Conservation (phyloP, 1,140 invertebrate genomes). For the Pseudomyrmex dendroicus region DNA sequence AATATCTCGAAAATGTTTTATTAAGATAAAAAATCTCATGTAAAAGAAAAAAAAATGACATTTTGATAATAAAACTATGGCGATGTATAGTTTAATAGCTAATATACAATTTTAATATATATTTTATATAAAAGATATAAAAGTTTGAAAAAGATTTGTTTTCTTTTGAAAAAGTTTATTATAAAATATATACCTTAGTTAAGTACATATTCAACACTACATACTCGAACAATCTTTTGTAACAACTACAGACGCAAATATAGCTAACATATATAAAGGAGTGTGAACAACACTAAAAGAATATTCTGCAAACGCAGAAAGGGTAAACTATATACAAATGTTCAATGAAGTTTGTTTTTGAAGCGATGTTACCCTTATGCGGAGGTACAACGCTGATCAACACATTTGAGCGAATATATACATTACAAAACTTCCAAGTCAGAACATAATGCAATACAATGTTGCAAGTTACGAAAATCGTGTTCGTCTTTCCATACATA, state of each 20-base stretch:
- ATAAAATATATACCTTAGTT: constrained; percentile 81
- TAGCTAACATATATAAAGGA: constrained; percentile 49
- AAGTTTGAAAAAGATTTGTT: background rate
- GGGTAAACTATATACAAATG: background rate
- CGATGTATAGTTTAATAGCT: background rate
- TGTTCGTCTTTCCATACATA: constrained; percentile 34
- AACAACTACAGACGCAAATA: constrained; percentile 65
- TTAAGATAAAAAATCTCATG: too few species aligned
- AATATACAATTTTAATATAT: background rate
- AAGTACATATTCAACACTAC: constrained; percentile 80
- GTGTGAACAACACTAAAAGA: constrained; percentile 39
- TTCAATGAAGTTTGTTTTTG: background rate
- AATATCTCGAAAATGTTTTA: too few species aligned
- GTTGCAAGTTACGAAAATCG: constrained; percentile 5
- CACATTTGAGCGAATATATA: constrained; percentile 49
- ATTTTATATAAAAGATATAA: background rate
- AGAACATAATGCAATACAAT: background rate
- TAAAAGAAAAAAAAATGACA: too few species aligned
- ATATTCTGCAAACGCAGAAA: constrained; percentile 45
- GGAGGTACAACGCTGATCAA: constrained; percentile 29
- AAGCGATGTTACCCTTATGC: constrained; percentile 17
- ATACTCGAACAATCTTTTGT: constrained; percentile 72
- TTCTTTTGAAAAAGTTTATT: constrained; percentile 76
- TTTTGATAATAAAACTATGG: too few species aligned
- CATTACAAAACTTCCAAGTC: constrained; percentile 48